A percentile compares a stretch with the other conserved stretches of the same genome.
Evolutionary conservation across 2,888 invertebrate genomes (phyloP).

Genomic region (Xanthorhoe spadicearia): DNA sequence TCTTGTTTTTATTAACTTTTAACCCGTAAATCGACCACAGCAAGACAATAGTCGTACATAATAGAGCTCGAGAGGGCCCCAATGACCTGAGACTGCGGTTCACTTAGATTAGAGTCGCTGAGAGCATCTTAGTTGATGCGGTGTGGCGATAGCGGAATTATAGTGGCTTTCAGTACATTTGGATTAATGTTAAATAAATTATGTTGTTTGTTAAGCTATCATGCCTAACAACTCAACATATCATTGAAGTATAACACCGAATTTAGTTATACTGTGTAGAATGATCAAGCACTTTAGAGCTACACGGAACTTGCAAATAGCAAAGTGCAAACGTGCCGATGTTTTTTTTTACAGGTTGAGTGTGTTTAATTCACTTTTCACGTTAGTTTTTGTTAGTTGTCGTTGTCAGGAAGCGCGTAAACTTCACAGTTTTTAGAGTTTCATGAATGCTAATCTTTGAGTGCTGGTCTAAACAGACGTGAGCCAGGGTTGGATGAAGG

Average conservation of each 20-base stretch:
- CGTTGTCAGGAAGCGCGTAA: background rate
- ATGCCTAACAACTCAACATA: too few species aligned
- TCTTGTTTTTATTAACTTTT: too few species aligned
- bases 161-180: background rate
- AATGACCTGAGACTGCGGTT: conserved; percentile 40
- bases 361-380: background rate
- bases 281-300: background rate
- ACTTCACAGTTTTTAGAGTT: conserved; percentile 16
- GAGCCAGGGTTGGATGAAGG: background rate
- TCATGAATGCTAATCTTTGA: conserved; percentile 21
- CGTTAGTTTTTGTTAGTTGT: conserved; percentile 1
- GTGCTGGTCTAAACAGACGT: conserved; percentile 8
- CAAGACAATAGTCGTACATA: conserved; percentile 38
- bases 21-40: conserved; percentile 20
- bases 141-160: conserved; percentile 17
- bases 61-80: conserved; percentile 39
- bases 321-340: background rate
- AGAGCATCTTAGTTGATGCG: conserved; percentile 36
- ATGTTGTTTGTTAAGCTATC: too few species aligned
- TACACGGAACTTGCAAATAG: background rate
- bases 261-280: too few species aligned
- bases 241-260: too few species aligned
- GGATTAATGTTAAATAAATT: background rate
- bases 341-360: background rate
- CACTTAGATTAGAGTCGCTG: conserved; percentile 38